These are phyloP conservation scores for Biston stratarius DNA, from an alignment of 2,888 invertebrate genomes.

Conservation along the genomic window DNA sequence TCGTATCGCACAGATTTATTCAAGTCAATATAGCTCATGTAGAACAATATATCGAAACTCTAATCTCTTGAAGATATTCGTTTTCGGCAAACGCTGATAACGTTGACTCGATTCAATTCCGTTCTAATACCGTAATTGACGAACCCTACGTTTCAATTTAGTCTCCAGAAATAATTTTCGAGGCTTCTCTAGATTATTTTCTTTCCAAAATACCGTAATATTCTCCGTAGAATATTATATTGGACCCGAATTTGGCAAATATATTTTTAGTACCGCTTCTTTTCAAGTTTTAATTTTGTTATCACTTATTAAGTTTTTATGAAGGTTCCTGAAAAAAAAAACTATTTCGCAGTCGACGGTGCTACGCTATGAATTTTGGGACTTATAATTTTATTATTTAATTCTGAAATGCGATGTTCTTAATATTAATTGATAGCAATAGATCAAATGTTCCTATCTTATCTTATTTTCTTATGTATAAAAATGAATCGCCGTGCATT, in stretches of 20 bases:
- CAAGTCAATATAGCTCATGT: no score
- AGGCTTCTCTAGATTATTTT: conserved; percentile 24
- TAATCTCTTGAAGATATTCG: background rate
- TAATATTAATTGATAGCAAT: no score
- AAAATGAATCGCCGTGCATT: no score
- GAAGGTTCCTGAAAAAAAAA: background rate
- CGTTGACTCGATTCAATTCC: conserved; percentile 11
- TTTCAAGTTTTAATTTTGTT: conserved; percentile 20
- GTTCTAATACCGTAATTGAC: conserved; percentile 17
- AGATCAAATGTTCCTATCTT: no score
- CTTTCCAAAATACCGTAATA: conserved; percentile 19
- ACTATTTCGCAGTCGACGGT: background rate
- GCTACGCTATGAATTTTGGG: background rate
- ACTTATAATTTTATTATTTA: background rate
- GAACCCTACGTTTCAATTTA: conserved; percentile 31
- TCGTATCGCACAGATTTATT: no score
- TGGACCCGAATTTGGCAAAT: conserved; percentile 12
- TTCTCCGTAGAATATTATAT: conserved; percentile 14
- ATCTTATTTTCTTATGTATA: no score
- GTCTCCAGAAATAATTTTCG: conserved; percentile 25
- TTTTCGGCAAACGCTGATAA: background rate
- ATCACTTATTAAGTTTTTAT: conserved; percentile 9
- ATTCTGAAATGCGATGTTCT: no score
- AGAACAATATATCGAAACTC: no score
- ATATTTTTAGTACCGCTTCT: conserved; percentile 14